Percentiles rank a stretch among this genome's conserved stretches.
Conservation (phyloP, 2,113 vertebrate genomes). For the Callospermophilus lateralis region DNA sequence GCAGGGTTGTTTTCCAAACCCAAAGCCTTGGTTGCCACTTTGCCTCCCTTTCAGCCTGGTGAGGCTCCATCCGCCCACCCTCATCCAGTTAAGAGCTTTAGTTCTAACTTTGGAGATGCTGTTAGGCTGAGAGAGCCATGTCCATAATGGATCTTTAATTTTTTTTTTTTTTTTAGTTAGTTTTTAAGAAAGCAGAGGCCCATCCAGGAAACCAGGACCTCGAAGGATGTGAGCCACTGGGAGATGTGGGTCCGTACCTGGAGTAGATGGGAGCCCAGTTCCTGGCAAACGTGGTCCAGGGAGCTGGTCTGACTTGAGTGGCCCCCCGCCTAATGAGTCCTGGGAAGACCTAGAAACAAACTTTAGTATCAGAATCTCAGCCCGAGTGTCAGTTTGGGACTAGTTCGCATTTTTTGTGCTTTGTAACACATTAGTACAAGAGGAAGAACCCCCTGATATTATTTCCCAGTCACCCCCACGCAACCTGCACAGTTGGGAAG, state of each 20-base stretch:
- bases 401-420: not conserved
- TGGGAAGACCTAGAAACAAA: conserved; percentile 83
- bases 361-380: not conserved
- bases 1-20: not conserved
- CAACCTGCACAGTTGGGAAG: not conserved
- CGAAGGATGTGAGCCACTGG: too few species aligned
- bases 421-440: not conserved
- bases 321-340: conserved; percentile 98
- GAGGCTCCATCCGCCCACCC: not conserved
- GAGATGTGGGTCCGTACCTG: conserved; percentile 89
- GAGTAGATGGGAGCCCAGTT: conserved; percentile 96
- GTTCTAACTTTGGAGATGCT: not conserved
- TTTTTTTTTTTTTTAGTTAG: too few species aligned
- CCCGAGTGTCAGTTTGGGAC: not conserved
- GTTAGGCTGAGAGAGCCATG: not conserved
- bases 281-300: conserved; percentile 95
- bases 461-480: not conserved
- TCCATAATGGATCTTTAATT: not conserved
- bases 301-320: conserved; percentile 93
- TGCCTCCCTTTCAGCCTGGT: not conserved
- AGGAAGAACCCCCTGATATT: accelerated
- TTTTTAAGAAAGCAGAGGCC: not conserved
- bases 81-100: not conserved
- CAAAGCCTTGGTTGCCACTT: not conserved
- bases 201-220: not conserved